Conservation (phyloP, 2,797 vertebrate species). For the Sebastolobus altivelis region DNA sequence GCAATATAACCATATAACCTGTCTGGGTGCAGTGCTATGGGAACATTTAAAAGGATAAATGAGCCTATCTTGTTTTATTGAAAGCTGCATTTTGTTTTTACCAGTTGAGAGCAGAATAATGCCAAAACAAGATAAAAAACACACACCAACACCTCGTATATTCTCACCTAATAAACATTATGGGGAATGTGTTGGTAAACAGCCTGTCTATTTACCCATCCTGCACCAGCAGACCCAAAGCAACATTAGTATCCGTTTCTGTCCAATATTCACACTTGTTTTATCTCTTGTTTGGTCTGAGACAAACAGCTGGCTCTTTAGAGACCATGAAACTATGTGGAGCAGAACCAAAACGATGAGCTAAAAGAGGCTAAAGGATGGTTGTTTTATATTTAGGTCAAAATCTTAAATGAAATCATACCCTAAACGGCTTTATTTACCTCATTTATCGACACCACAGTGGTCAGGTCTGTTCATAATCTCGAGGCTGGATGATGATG, state of each 20-base stretch:
- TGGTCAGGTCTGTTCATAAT: conserved; percentile 12
- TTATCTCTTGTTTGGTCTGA: not conserved
- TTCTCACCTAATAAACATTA: not conserved
- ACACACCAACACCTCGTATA: not conserved
- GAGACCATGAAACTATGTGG: not conserved
- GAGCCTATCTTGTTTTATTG: not conserved
- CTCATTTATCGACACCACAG: not conserved
- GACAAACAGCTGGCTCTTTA: not conserved
- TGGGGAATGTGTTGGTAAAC: not conserved
- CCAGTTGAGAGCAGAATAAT: not conserved
- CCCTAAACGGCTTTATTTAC: conserved; percentile 30
- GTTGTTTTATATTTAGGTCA: not conserved
- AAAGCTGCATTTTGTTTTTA: not conserved
- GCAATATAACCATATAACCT: not conserved
- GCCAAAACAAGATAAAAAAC: not conserved
- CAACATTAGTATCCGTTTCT: not conserved
- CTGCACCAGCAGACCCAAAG: not conserved
- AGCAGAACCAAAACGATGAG: not conserved
- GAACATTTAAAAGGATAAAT: not conserved
- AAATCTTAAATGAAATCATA: not conserved
- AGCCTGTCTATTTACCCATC: not conserved
- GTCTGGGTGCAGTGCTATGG: not conserved
- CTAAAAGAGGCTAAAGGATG: not conserved
- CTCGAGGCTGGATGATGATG: conserved; percentile 29
- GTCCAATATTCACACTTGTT: not conserved